A percentile compares a stretch with the other conserved stretches of the same genome.
These are phyloP conservation scores for Patella pellucida DNA, from an alignment of 2,888 invertebrate genomes.

Conservation along the genomic window DNA sequence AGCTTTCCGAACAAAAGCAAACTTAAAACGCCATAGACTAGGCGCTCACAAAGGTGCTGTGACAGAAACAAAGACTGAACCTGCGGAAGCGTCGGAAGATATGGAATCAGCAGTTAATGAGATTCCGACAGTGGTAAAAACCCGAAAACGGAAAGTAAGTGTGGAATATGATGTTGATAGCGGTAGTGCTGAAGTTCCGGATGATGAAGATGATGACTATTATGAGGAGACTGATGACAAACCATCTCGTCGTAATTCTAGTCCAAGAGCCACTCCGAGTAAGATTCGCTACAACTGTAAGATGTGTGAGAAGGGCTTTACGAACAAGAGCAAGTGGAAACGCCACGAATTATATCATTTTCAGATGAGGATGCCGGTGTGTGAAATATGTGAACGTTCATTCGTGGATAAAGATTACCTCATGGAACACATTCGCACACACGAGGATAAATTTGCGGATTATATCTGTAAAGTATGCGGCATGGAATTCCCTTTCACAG, in stretches of 20 bases:
- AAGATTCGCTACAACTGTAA: neutral
- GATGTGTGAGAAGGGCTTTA: neutral
- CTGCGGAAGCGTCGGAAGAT: neutral
- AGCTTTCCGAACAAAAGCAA: neutral
- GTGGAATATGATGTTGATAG: neutral
- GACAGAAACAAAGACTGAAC: neutral
- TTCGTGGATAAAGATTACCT: conserved; percentile 5
- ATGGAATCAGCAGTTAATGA: neutral
- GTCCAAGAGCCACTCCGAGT: neutral
- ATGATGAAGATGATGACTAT: neutral
- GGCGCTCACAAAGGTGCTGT: neutral
- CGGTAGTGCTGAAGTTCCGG: neutral
- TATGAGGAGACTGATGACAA: neutral
- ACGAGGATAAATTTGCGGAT: neutral
- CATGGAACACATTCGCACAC: neutral
- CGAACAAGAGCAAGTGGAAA: neutral
- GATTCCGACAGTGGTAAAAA: neutral
- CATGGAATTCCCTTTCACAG: conserved; percentile 1
- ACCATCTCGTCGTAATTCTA: neutral
- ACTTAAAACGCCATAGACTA: neutral
- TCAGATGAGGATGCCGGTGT: neutral
- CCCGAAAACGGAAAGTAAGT: too few species aligned
- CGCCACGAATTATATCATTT: conserved; percentile 1
- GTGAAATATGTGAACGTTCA: neutral
- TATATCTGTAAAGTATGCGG: neutral